phyloP scores from a whole-genome alignment of 2,113 vertebrate genomes.

The Mustela nigripes region DNA sequence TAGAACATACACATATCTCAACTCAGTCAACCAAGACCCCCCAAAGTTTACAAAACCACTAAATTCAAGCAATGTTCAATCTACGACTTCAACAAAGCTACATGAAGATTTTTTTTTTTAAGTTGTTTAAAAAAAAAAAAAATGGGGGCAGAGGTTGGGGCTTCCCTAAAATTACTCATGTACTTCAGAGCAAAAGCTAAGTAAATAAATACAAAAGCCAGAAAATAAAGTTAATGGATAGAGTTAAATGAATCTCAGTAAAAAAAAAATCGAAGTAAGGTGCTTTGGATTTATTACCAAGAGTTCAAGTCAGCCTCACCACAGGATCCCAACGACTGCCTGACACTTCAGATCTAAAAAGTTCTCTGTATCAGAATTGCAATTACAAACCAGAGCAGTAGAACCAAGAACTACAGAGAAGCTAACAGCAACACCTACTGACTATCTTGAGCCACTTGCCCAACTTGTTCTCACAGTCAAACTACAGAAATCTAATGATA shows the following conservation, averaged over 20 bases:
- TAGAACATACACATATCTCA: background rate
- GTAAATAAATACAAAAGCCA: conserved; percentile 40
- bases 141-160: fast-evolving
- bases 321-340: background rate
- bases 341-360: conserved; percentile 67
- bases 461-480: conserved; percentile 76
- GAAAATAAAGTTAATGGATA: background rate
- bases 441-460: conserved; percentile 78
- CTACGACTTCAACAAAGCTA: background rate
- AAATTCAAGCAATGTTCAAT: conserved; percentile 17
- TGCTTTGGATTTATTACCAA: background rate
- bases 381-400: conserved; percentile 47
- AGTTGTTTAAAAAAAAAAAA: conserved; percentile 16
- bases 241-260: background rate
- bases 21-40: background rate
- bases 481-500: conserved; percentile 69
- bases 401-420: conserved; percentile 48
- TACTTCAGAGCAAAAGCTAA: conserved; percentile 53
- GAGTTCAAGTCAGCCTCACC: conserved; percentile 33
- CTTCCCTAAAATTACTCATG: background rate
- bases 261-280: background rate
- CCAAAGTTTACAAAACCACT: background rate
- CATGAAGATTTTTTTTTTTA: background rate
- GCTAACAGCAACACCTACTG: conserved; percentile 84
- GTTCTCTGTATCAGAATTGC: conserved; percentile 58